Percentiles rank a stretch among this genome's conserved stretches.
Conservation (phyloP, 2,797 vertebrate genomes). For the Pempheris klunzingeri region DNA sequence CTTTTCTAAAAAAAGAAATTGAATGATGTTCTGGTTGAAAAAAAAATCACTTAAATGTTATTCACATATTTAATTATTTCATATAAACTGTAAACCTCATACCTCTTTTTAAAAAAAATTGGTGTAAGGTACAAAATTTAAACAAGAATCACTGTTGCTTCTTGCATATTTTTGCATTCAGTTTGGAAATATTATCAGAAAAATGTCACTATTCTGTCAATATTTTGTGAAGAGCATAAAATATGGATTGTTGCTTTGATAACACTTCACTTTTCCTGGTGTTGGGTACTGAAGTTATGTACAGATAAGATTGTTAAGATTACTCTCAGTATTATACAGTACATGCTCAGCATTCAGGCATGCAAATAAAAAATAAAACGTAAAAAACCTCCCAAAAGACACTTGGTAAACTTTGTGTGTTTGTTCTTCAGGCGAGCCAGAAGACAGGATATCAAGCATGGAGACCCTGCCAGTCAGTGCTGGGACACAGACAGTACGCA, state of each 20-base stretch:
- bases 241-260: too few relatives aligned
- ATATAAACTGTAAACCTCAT: too few relatives aligned
- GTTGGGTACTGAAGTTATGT: neutral
- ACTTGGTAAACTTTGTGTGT: slow-evolving; percentile 30
- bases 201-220: too few relatives aligned
- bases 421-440: slow-evolving; percentile 90
- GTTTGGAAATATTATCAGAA: neutral
- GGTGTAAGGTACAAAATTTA: neutral
- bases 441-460: slow-evolving; percentile 97
- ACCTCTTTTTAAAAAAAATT: too few relatives aligned
- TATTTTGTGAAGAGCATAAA: neutral
- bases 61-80: neutral
- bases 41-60: neutral
- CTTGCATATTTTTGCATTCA: neutral
- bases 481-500: slow-evolving; percentile 95
- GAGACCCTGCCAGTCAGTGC: slow-evolving; percentile 95
- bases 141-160: neutral
- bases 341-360: neutral
- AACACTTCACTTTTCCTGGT: neutral
- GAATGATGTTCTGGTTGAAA: neutral
- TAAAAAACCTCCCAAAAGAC: neutral
- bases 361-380: neutral
- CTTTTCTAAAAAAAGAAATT: too few relatives aligned
- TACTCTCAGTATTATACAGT: neutral
- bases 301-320: neutral